These are phyloP conservation scores for Leucozona laternaria DNA, from an alignment of 2,888 invertebrate genomes.

Conservation along the genomic window DNA sequence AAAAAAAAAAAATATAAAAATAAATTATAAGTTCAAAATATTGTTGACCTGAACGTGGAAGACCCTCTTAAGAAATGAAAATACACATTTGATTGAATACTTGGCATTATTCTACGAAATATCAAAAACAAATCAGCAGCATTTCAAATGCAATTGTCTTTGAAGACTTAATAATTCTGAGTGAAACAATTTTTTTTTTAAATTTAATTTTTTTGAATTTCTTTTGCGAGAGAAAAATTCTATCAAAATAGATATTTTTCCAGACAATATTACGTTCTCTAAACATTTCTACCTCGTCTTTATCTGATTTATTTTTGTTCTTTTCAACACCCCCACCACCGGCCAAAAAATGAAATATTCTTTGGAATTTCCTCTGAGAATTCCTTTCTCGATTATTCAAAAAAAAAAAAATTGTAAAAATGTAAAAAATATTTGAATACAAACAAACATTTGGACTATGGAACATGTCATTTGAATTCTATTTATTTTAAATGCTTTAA, in stretches of 20 bases:
- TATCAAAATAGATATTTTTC: slow-evolving; percentile 20
- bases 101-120: neutral
- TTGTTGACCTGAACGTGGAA: too few species aligned
- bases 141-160: neutral
- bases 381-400: slow-evolving; percentile 1
- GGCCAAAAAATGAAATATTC: neutral
- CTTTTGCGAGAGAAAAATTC: neutral
- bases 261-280: slow-evolving; percentile 8
- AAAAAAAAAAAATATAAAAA: neutral
- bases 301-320: slow-evolving; percentile 9
- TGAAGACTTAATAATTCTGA: slow-evolving; percentile 8
- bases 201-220: neutral
- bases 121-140: neutral
- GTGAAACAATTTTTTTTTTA: neutral
- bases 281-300: slow-evolving; percentile 4
- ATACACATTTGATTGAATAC: neutral
- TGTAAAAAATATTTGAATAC: slow-evolving; percentile 18
- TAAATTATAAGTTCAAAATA: too few species aligned
- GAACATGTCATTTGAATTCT: slow-evolving; percentile 50
- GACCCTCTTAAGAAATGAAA: neutral
- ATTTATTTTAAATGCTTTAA: slow-evolving; percentile 48
- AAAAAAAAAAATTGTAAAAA: slow-evolving; percentile 1
- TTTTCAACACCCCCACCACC: neutral
- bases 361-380: slow-evolving; percentile 21
- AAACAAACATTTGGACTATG: slow-evolving; percentile 28